A percentile compares a stretch with the other conserved stretches of the same genome.
Conservation (phyloP, 2,113 vertebrate species). For the Chloroceryle aenea region DNA sequence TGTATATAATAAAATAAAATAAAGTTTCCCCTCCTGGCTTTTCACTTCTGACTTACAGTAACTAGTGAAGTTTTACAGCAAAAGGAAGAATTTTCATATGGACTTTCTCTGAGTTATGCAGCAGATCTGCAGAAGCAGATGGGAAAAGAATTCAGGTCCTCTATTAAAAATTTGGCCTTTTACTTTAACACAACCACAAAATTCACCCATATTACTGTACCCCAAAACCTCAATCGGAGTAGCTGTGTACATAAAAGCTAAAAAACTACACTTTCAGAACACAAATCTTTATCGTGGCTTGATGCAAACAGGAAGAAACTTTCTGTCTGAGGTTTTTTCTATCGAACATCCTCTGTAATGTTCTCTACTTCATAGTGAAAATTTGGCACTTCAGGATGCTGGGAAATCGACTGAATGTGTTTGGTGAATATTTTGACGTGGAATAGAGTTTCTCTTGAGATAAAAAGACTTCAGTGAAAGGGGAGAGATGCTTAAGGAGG, state of each 20-base stretch:
- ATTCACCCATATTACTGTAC: background rate
- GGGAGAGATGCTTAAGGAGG: background rate
- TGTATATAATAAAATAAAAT: slow-evolving; percentile 5
- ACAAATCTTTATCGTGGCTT: background rate
- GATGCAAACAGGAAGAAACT: background rate
- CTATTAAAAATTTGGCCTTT: background rate
- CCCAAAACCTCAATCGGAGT: background rate
- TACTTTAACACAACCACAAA: background rate
- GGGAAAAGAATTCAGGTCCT: background rate
- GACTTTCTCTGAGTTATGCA: background rate
- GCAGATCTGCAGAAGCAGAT: background rate
- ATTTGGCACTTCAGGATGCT: background rate
- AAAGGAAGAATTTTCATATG: background rate
- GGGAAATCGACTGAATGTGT: background rate
- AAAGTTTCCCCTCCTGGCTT: background rate
- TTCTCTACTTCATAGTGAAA: background rate
- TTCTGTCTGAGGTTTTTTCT: background rate
- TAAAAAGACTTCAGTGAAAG: background rate
- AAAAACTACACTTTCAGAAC: background rate
- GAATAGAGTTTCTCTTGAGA: background rate
- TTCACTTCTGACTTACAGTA: background rate
- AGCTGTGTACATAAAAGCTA: background rate
- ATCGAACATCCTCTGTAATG: background rate
- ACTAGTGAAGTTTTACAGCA: background rate
- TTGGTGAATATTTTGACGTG: background rate